phyloP scores from a whole-genome alignment of 2,797 vertebrate species.

The Psittacula echo region DNA sequence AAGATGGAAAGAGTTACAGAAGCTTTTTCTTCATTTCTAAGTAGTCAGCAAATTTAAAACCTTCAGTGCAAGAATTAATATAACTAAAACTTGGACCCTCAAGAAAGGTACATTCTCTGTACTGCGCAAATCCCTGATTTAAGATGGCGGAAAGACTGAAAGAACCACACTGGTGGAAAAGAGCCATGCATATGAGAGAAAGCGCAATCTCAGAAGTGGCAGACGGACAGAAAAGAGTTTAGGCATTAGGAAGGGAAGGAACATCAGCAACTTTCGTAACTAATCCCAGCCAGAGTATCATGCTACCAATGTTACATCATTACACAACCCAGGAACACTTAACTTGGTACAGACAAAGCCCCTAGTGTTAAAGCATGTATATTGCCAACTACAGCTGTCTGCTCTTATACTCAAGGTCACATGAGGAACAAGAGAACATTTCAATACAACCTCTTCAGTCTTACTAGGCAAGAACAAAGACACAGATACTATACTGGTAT shows the following conservation, averaged over 20 bases:
- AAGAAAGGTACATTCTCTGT: background rate
- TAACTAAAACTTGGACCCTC: background rate
- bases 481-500: background rate
- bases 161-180: background rate
- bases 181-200: background rate
- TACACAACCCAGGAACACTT: background rate
- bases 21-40: background rate
- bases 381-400: conserved; percentile 24
- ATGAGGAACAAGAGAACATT: background rate
- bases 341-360: conserved; percentile 9
- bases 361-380: background rate
- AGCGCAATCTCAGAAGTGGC: background rate
- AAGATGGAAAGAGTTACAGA: background rate
- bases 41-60: background rate
- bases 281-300: background rate
- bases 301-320: background rate
- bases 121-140: background rate
- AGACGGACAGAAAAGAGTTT: background rate
- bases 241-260: background rate
- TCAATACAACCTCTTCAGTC: conserved; percentile 23
- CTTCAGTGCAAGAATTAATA: background rate
- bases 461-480: conserved; percentile 31
- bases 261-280: background rate
- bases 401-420: conserved; percentile 26
- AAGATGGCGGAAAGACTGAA: background rate